These are phyloP conservation scores for Bothrops jararaca DNA, from an alignment of 2,113 vertebrate genomes.

Conservation along the genomic window DNA sequence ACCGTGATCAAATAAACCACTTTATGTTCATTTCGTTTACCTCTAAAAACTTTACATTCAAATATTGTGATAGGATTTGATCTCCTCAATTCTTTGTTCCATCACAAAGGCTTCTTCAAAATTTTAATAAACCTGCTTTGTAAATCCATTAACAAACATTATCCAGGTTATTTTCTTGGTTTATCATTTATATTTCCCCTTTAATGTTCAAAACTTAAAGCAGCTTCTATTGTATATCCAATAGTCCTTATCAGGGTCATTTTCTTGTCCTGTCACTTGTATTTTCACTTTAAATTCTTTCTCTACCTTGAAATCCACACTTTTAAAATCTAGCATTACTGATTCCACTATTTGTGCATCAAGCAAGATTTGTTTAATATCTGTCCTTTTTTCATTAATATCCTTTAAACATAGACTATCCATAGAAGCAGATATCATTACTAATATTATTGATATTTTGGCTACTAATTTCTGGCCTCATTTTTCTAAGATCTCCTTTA, in stretches of 20 bases:
- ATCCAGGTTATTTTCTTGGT: neutral
- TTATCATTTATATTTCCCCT: neutral
- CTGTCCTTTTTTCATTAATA: neutral
- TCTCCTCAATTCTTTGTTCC: neutral
- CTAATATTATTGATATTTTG: neutral
- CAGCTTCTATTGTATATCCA: neutral
- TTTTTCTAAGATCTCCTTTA: neutral
- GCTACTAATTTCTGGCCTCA: neutral
- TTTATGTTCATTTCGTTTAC: neutral
- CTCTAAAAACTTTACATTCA: neutral
- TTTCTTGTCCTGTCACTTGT: neutral
- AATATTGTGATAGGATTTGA: neutral
- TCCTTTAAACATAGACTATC: neutral
- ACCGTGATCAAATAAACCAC: neutral
- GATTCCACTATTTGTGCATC: neutral
- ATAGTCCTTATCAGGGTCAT: neutral
- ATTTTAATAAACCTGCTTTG: neutral
- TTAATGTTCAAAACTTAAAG: neutral
- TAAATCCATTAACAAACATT: neutral
- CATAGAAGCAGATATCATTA: neutral
- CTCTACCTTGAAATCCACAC: neutral
- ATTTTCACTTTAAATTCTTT: neutral
- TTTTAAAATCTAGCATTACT: neutral
- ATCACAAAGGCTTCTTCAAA: neutral
- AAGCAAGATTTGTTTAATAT: neutral